phyloP scores from a whole-genome alignment of 2,888 invertebrate genomes.

The Drosophila villosipedis region DNA sequence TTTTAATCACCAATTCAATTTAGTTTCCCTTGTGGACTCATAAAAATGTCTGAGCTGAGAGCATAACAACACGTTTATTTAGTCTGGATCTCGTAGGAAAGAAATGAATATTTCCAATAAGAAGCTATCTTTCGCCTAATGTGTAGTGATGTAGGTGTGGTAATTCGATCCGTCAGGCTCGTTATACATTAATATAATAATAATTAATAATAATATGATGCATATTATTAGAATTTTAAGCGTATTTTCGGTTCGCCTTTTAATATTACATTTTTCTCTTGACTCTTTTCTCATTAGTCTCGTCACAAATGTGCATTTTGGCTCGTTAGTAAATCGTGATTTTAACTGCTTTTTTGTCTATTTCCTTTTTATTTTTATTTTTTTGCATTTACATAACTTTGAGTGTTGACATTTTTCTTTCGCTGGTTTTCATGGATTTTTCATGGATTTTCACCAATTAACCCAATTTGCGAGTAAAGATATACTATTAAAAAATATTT shows the following conservation, averaged over 20 bases:
- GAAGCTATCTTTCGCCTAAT: no score
- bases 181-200: no score
- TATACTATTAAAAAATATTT: neutral
- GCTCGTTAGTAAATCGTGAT: neutral
- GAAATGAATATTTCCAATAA: no score
- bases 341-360: neutral
- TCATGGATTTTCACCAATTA: no score
- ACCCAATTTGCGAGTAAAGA: neutral
- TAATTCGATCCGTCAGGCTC: no score
- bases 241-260: neutral
- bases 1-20: neutral
- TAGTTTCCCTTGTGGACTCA: no score
- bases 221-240: neutral
- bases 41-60: no score
- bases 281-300: neutral
- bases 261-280: neutral
- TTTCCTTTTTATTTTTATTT: neutral
- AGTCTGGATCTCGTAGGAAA: no score
- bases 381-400: neutral
- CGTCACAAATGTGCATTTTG: neutral
- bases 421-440: neutral
- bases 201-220: no score
- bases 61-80: no score
- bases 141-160: no score
- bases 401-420: conserved; percentile 7